Base-by-base conservation (phyloP, 2,888 invertebrate species). In the Ornithoptera alexandrae region DNA sequence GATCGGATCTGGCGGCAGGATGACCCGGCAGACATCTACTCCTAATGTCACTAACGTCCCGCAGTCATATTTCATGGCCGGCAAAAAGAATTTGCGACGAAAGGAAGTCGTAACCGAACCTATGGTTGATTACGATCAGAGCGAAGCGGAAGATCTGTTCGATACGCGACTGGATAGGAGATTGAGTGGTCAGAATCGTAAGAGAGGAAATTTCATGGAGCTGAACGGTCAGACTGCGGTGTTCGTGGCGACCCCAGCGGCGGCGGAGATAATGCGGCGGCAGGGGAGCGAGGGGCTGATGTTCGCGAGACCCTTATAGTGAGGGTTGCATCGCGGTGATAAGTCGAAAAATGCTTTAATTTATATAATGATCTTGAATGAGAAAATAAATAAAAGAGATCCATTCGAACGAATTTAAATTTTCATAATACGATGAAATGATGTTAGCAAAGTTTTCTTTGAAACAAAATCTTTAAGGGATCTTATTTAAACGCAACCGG, bases 41-140 rank as follows among this genome's bases (percentile, higher is more conserved):
- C 90, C 92, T 0, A 90, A 92, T 69, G 87, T 92, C 0, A 79
- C 86, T 7, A 86, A 82, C 62, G 64, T 84, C 0, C 81, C 84
- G 0, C 88, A 86, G 30, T 83, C 90, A 0, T 92, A 91, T 74
- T 91, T 89, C 71, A 76, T 90, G 69, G 87, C 85, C 62, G 84
- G 86, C 42, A 85, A 85, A 72, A 84, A 85, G 70, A 85, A 84
- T 60, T 76, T 78, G 42, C 83, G 87, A 75, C 86, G 88, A 77
- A 90, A 88, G 73, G 91, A 90, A 67, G 82, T 85, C 0, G 67
- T 87, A 0, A 86, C 85, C 63, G 93, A 93, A 72, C 93, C 93
- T 7, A 84, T 90, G 78, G 82, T 93, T 0, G 93, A 93, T 73
- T 93, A 93, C 69, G 93, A 93, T 71, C 89, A 92, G 63, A 92